Percentiles rank a stretch among this genome's conserved stretches.
Conservation (phyloP, 2,888 invertebrate species). For the Sepiola atlantica region DNA sequence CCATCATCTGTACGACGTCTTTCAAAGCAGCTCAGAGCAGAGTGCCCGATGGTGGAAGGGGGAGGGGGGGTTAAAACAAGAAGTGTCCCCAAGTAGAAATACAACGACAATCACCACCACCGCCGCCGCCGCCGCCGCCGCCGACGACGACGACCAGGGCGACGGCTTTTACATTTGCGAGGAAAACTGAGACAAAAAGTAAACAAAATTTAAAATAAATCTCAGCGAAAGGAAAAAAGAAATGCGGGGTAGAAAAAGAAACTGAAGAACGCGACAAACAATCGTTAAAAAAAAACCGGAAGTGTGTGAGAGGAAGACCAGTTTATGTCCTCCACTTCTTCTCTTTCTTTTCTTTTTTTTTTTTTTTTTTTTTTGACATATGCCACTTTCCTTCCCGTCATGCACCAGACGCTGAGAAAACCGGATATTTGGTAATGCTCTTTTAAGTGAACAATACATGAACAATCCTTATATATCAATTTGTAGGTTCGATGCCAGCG, state of each 20-base stretch:
- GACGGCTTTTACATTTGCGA: background rate
- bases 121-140: too few relatives aligned
- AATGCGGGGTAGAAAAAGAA: background rate
- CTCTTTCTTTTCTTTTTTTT: background rate
- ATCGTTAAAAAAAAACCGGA: background rate
- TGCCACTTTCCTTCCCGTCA: background rate
- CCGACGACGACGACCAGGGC: background rate
- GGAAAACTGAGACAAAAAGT: background rate
- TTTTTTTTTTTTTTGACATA: background rate
- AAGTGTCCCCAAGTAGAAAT: background rate
- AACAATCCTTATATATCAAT: constrained; percentile 46
- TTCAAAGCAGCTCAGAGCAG: background rate
- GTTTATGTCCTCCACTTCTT: background rate
- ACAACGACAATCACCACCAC: background rate
- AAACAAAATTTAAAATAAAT: background rate
- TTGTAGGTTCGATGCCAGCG: background rate
- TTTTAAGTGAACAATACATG: constrained; percentile 44
- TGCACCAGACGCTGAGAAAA: background rate
- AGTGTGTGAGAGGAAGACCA: background rate
- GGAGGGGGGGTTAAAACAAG: background rate
- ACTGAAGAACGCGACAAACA: too few relatives aligned
- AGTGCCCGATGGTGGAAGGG: background rate
- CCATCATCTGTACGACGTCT: background rate
- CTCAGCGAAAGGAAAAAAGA: background rate
- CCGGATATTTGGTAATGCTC: constrained; percentile 47